phyloP scores from a whole-genome alignment of 2,113 vertebrate species.

The Tor tambroides region DNA sequence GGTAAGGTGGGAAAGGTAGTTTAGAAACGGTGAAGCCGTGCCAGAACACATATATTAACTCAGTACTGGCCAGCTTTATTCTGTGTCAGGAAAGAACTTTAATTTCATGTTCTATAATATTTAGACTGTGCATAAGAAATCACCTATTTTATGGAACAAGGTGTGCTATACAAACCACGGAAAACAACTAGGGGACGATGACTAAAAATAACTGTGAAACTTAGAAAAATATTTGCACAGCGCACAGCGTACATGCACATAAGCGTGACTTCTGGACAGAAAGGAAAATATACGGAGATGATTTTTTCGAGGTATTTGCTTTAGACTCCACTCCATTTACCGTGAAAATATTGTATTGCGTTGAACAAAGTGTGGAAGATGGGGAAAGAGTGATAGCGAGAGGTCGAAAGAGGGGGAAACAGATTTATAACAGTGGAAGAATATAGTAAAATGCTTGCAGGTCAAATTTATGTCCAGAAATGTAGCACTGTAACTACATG shows the following conservation, averaged over 20 bases:
- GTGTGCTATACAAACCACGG: constrained; percentile 63
- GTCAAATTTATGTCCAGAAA: neutral
- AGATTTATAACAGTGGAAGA: constrained; percentile 23
- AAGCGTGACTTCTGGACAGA: constrained; percentile 68
- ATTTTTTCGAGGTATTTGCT: constrained; percentile 71
- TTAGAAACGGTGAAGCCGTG: neutral
- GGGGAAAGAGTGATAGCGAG: neutral
- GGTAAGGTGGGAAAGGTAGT: constrained; percentile 15
- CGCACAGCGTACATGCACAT: constrained; percentile 61
- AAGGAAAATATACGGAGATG: constrained; percentile 73
- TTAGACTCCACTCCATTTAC: constrained; percentile 67
- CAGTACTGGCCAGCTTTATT: constrained; percentile 49
- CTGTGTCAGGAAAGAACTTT: constrained; percentile 59
- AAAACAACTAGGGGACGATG: constrained; percentile 64
- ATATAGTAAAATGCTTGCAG: neutral
- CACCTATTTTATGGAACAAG: constrained; percentile 68
- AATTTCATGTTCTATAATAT: constrained; percentile 66
- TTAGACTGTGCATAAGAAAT: constrained; percentile 68
- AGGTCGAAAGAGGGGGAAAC: neutral
- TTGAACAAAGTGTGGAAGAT: constrained; percentile 48
- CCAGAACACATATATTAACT: constrained; percentile 26
- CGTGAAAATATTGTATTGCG: constrained; percentile 63
- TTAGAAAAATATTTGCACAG: constrained; percentile 76
- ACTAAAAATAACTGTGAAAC: constrained; percentile 77
- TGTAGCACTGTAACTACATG: too few relatives aligned